Evolutionary conservation across 23 tunicate genomes (phyloP), one percentile per base, ranked within the genome.

Genomic region (Ascidia mentula): DNA sequence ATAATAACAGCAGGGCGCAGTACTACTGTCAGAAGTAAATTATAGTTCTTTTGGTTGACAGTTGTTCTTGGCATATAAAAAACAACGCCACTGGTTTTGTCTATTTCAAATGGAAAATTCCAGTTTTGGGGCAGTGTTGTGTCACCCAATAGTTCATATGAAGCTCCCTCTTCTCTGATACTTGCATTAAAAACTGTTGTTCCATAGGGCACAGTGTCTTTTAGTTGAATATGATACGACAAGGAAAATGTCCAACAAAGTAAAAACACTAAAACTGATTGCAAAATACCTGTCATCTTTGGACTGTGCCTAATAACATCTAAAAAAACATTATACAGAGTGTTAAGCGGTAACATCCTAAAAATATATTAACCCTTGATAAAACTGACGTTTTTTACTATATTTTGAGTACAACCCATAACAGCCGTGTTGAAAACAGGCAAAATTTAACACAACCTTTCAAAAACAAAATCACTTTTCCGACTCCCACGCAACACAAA

Each of bases 161-260:
- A 53, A 20, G 65, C 65, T 9, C 28, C 24, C 22, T 28, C 13
- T 59, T 87, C 91, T 6, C 31, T 8, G 38, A 87, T 61, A 36
- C 39, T 35, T 12, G 38, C 75, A 70, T 70, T 34, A 70, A 70
- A 70, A 32, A 70, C 32, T 7, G 37, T 70, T 32, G 74, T 28
- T 30, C 38, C 38, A 32, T 33, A 32, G 31, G 35, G 5, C 74
- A 70, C 38, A 70, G 74, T 32, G 37, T 70, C 22, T 9, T 34
- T 33, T 9, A 70, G 7, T 70, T 70, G n/a, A 70, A 70, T 70
- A 34, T 17, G 36, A 34, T 70, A 70, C 32, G 74, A 30, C 3
- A 36, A 70, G 74, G 36, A 53, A 26, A 53, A 53, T 53, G 65
- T 53, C 65, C 65, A 53, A 53, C 65, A 53, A 53, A 53, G 65